Evolutionary conservation across 53 echinoderm and acorn worm genomes (phyloP).

Genomic region (Mesocentrotus franciscanus): DNA sequence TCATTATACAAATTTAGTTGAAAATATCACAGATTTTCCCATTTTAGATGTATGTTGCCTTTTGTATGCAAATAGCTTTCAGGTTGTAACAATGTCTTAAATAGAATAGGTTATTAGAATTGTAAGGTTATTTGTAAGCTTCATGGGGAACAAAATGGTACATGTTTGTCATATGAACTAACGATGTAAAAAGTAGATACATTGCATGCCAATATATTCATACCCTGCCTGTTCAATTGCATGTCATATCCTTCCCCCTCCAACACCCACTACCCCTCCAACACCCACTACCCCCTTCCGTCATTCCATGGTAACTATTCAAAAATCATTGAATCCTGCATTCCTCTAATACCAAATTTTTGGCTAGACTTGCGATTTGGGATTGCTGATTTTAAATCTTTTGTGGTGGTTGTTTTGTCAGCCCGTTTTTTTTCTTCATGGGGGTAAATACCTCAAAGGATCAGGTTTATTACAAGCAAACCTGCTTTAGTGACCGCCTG

Average conservation of each 20-base stretch:
- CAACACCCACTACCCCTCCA: not conserved
- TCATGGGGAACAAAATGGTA: not conserved
- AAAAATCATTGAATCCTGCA: not conserved
- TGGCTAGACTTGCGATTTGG: not conserved
- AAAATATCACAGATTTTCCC: not conserved
- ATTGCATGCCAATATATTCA: conserved; percentile 57
- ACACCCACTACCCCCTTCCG: not conserved
- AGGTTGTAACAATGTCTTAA: not conserved
- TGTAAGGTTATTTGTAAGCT: not conserved
- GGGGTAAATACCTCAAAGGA: no score
- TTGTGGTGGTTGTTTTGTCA: no score
- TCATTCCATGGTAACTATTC: not conserved
- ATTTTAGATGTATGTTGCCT: not conserved
- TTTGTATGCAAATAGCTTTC: not conserved
- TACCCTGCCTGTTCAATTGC: not conserved
- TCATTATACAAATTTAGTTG: not conserved
- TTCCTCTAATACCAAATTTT: not conserved
- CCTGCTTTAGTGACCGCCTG: no score
- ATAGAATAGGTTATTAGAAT: not conserved
- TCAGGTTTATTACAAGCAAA: no score
- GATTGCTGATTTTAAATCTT: not conserved
- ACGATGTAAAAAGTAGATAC: not conserved
- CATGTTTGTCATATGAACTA: not conserved
- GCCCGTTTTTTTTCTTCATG: no score
- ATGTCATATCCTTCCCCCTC: conserved; percentile 8